A percentile compares a stretch with the other conserved stretches of the same genome.
These are phyloP conservation scores for Eubucco bourcierii DNA, from an alignment of 2,113 vertebrate genomes.

Conservation along the genomic window DNA sequence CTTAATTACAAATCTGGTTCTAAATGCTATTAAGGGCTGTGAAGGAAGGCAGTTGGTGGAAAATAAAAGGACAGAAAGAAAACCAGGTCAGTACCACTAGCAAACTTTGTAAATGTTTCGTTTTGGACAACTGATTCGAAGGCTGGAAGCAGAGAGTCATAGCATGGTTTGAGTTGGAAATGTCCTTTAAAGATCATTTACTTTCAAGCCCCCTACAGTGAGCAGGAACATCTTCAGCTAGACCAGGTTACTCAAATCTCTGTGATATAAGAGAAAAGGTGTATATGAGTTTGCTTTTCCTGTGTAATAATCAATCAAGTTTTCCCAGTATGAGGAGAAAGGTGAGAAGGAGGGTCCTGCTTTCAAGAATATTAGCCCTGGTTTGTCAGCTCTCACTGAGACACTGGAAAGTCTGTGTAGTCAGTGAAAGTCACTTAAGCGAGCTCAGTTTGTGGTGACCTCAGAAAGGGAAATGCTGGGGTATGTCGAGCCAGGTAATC, in stretches of 20 bases:
- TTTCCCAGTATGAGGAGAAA: not conserved
- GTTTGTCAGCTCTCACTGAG: not conserved
- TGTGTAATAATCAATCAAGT: rapidly evolving
- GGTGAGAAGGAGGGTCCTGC: not conserved
- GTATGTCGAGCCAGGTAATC: too few species aligned
- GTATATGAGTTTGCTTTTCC: not conserved
- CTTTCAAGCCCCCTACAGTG: rapidly evolving
- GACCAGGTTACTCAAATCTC: not conserved
- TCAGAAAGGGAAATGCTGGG: not conserved
- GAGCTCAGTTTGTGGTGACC: not conserved
- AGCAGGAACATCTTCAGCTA: not conserved
- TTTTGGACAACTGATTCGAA: not conserved
- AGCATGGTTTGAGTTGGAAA: not conserved
- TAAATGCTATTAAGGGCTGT: not conserved
- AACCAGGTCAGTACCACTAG: not conserved
- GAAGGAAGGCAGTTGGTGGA: not conserved
- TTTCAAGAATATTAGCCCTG: not conserved
- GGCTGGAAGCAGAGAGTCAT: not conserved
- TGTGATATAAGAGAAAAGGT: not conserved
- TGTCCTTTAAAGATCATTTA: not conserved
- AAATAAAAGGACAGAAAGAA: constrained; percentile 28
- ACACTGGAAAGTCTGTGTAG: not conserved
- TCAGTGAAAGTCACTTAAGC: not conserved
- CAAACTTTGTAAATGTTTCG: not conserved
- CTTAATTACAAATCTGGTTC: constrained; percentile 27